Conservation (phyloP, 2,113 vertebrate genomes). For the Anarhynchus alexandrinus region DNA sequence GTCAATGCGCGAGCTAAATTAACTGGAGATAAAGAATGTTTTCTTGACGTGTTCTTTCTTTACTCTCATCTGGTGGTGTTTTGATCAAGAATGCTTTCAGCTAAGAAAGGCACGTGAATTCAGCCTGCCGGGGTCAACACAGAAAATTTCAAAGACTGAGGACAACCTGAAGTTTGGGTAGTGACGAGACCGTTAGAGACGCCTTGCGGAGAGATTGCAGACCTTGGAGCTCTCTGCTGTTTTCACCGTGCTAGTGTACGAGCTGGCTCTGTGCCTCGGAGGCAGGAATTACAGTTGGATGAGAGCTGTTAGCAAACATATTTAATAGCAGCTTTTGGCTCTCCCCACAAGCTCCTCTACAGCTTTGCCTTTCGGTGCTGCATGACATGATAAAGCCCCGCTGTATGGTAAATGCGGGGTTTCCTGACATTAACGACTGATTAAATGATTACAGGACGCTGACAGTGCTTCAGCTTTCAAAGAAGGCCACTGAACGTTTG, state of each 20-base stretch:
- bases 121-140: neutral
- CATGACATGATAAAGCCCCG: neutral
- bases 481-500: neutral
- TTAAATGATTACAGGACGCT: neutral
- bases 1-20: neutral
- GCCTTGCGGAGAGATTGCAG: neutral
- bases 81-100: neutral
- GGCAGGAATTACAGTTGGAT: neutral
- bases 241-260: neutral
- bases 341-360: neutral
- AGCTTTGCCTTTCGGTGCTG: neutral
- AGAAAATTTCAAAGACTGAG: neutral
- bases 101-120: neutral
- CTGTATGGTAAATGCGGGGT: neutral
- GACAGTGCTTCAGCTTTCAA: neutral
- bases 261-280: neutral
- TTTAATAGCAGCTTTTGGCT: neutral
- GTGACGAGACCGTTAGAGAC: accelerated
- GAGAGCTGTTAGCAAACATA: neutral
- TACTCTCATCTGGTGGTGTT: neutral
- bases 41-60: neutral
- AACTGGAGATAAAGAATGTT: neutral
- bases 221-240: neutral
- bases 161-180: neutral
- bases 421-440: neutral